Base-by-base conservation (phyloP, 2,888 invertebrate genomes). In the Salpingus planirostris region DNA sequence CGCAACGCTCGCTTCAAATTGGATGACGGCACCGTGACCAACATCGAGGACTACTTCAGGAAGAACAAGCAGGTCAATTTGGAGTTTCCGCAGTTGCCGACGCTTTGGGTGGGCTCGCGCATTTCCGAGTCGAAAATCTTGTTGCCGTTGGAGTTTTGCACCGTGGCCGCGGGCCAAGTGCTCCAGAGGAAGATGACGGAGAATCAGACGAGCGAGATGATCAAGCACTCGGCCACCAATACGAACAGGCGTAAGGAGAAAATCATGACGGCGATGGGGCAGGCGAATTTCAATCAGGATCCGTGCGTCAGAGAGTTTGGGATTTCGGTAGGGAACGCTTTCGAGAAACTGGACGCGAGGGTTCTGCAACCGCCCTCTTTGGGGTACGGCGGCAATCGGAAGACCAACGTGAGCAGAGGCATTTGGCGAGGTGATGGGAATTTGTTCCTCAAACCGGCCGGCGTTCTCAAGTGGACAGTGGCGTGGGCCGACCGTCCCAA, bases 151-250 rank as follows among this genome's bases (percentile, higher is more conserved):
- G 96, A 96, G 66, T 68, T 91, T 5, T 81, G 91, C 52, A 71
- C 71, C 5, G 77, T 97, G 11, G 69, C 80, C 1, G 71, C 73
- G 21, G 90, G 88, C 1, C 95, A 97, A 60, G 51, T 64, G 1
- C 74, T 81, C 31, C 79, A 80, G 47, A 72, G 76, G 51, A 92
- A 92, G 61, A 69, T 96, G 55, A 82, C 79, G 3, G 85, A 90
- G 15, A 68, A 59, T 15, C 95, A 96, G 63, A 85, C 93, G 0
- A 69, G 83, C 0, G 75, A 72, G 1, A 92, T 98, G 90, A 92
- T 97, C 30, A 76, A 67, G 56, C 70, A 74, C 22, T 87, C 96
- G 0, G 95, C 96, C 0, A 81, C 89, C 0, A 72, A 78, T 1
- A 87, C 96, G 7, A 68, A 74, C 5, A 73, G 67, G 7, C 73